A percentile compares a stretch with the other conserved stretches of the same genome.
Conservation (phyloP, 2,888 invertebrate species). For the Yponomeuta malinellus region DNA sequence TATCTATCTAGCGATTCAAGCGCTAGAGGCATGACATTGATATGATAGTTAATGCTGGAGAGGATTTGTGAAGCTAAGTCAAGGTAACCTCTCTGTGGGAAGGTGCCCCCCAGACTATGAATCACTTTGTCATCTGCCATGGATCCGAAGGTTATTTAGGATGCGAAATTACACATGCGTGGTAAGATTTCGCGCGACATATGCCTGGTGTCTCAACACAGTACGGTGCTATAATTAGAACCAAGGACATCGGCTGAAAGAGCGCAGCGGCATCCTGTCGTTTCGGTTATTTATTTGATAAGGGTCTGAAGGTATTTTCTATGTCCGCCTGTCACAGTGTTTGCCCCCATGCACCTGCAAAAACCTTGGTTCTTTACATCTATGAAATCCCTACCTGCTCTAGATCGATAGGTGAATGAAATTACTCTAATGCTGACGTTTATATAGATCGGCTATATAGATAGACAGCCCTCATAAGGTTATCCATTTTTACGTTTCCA, state of each 20-base stretch:
- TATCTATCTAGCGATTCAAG: too few relatives aligned
- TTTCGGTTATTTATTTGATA: not conserved
- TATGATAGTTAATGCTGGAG: too few relatives aligned
- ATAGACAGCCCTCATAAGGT: not conserved
- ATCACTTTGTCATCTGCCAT: not conserved
- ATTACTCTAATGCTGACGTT: too few relatives aligned
- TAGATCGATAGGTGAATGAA: too few relatives aligned
- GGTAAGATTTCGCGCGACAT: not conserved
- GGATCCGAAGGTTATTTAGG: not conserved
- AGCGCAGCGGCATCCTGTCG: not conserved
- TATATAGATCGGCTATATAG: too few relatives aligned
- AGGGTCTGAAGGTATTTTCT: too few relatives aligned
- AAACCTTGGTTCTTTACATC: too few relatives aligned
- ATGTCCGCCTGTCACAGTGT: too few relatives aligned
- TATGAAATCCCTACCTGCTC: too few relatives aligned
- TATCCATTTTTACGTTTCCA: not conserved
- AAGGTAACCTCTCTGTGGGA: not conserved
- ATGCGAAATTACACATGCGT: not conserved
- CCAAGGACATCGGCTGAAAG: not conserved
- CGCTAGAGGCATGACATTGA: too few relatives aligned
- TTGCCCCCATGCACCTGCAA: too few relatives aligned
- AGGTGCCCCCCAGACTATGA: not conserved
- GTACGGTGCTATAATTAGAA: not conserved
- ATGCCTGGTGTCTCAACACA: not conserved
- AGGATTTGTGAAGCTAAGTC: not conserved